These are phyloP conservation scores for Leiothrix lutea DNA, from an alignment of 2,113 vertebrate species.

Conservation along the genomic window DNA sequence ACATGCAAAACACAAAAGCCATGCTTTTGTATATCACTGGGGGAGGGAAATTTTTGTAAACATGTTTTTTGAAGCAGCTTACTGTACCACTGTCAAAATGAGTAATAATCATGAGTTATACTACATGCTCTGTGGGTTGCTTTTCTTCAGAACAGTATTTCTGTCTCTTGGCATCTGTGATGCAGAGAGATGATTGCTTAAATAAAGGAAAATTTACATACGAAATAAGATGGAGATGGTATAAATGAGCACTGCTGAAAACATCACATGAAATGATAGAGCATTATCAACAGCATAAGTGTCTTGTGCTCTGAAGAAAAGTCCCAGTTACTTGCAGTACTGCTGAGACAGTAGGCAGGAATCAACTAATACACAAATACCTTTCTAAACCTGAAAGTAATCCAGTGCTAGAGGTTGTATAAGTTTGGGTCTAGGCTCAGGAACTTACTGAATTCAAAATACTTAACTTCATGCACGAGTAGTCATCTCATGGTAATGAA, in stretches of 20 bases:
- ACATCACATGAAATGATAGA: not conserved
- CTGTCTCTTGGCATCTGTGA: constrained; percentile 25
- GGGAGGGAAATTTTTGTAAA: not conserved
- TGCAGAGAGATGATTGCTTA: constrained; percentile 2
- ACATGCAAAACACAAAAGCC: not conserved
- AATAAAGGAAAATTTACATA: constrained; percentile 42
- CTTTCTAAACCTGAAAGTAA: not conserved
- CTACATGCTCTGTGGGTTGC: constrained; percentile 32
- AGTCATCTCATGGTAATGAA: not conserved
- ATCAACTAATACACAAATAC: not conserved
- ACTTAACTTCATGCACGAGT: not conserved
- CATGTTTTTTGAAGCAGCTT: not conserved
- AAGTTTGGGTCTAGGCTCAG: not conserved
- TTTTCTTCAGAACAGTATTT: constrained; percentile 44
- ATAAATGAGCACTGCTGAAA: constrained; percentile 25
- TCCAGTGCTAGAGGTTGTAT: not conserved
- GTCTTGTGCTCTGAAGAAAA: not conserved
- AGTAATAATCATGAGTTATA: constrained; percentile 59
- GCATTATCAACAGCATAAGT: not conserved
- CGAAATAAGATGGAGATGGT: not conserved
- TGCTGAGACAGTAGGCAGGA: not conserved
- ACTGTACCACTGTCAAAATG: constrained; percentile 5
- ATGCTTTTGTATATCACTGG: not conserved
- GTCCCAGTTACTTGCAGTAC: not conserved
- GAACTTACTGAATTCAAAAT: not conserved